These are phyloP conservation scores for Bos taurus DNA, from an alignment of 2,113 vertebrate species.

Conservation along the genomic window DNA sequence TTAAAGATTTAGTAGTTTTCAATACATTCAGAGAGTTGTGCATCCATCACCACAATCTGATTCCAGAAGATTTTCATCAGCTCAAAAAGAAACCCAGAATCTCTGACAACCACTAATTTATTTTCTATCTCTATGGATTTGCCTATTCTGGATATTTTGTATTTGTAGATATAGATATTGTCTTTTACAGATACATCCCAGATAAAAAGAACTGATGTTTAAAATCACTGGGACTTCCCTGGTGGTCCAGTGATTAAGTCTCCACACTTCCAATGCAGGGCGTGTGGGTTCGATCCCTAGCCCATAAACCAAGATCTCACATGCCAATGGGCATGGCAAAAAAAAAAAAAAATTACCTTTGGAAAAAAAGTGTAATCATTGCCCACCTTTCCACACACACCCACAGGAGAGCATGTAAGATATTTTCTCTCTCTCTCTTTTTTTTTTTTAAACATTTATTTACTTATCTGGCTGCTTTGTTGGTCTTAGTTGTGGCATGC, in stretches of 20 bases:
- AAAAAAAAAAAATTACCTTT: neutral
- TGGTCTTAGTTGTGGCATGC: neutral
- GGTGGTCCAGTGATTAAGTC: neutral
- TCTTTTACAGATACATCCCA: neutral
- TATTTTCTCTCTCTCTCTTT: neutral
- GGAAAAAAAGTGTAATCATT: neutral
- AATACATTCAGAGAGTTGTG: neutral
- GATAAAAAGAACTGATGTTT: neutral
- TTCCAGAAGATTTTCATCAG: conserved; percentile 9
- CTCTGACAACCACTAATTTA: neutral
- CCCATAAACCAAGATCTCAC: neutral
- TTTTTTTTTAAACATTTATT: neutral
- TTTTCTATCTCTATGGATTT: neutral
- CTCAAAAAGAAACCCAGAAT: neutral
- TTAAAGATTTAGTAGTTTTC: neutral
- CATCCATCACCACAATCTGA: neutral
- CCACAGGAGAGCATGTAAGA: neutral
- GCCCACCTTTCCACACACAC: neutral
- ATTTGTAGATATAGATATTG: neutral
- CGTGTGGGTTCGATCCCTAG: neutral
- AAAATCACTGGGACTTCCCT: neutral
- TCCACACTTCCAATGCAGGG: neutral
- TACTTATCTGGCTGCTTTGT: neutral
- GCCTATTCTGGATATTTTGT: neutral
- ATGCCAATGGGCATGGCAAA: neutral